These are phyloP conservation scores for Sphyrna mokarran DNA, from an alignment of 2,113 vertebrate species.

Conservation along the genomic window DNA sequence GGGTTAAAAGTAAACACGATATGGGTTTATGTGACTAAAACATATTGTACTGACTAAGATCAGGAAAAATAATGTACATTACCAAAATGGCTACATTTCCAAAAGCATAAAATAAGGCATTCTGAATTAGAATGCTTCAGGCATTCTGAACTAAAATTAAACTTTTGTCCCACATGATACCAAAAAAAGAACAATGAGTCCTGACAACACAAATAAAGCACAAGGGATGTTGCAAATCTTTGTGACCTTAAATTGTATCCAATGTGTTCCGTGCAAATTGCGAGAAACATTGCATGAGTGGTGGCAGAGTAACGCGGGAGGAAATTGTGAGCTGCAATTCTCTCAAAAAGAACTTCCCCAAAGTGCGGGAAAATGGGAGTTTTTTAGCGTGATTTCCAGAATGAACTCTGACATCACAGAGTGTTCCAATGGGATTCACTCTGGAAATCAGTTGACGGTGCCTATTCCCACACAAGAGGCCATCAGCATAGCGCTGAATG, in stretches of 20 bases:
- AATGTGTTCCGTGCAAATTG: background rate
- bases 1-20: background rate
- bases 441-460: too few relatives aligned
- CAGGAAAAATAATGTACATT: background rate
- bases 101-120: background rate
- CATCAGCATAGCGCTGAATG: too few relatives aligned
- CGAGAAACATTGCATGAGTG: background rate
- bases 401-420: too few relatives aligned
- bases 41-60: background rate
- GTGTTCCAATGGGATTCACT: too few relatives aligned
- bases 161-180: background rate
- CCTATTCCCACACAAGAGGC: too few relatives aligned
- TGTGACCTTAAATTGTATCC: background rate
- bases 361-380: too few relatives aligned
- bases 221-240: background rate
- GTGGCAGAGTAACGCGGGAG: background rate
- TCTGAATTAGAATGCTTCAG: background rate
- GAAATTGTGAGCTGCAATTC: background rate
- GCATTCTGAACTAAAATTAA: background rate
- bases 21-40: background rate
- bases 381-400: too few relatives aligned
- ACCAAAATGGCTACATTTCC: background rate
- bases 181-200: slow-evolving; percentile 8
- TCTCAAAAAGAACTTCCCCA: too few relatives aligned
- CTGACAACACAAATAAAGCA: background rate